Evolutionary conservation across 2,797 vertebrate species (phyloP).

Genomic region (Eospalax fontanierii): DNA sequence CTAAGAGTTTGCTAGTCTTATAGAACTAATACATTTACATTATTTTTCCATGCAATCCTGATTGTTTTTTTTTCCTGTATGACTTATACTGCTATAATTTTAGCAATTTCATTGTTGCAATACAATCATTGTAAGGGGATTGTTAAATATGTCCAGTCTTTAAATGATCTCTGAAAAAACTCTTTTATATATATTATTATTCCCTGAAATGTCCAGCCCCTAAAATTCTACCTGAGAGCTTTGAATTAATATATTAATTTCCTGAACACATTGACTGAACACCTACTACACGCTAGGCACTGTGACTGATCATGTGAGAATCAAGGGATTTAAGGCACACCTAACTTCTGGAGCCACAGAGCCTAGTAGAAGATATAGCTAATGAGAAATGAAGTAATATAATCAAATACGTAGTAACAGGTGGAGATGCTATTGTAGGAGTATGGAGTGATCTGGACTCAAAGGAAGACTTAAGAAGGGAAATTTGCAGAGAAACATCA

Average conservation of each 20-base stretch:
- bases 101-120: neutral
- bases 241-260: neutral
- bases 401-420: neutral
- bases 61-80: neutral
- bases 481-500: neutral
- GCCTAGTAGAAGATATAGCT: neutral
- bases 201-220: neutral
- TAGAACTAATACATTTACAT: conserved; percentile 46
- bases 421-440: neutral
- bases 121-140: neutral
- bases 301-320: neutral
- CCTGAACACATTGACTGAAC: neutral
- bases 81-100: neutral
- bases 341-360: neutral
- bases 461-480: conserved; percentile 13
- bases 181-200: neutral
- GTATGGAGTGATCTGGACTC: neutral
- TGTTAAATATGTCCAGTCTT: neutral
- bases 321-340: neutral
- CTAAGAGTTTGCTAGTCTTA: conserved; percentile 47
- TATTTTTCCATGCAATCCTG: neutral
- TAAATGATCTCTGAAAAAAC: neutral
- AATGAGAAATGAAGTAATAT: neutral
- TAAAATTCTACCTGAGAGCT: neutral
- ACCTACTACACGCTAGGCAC: neutral